phyloP scores from a whole-genome alignment of 2,797 vertebrate genomes.

The Protonibea diacanthus region DNA sequence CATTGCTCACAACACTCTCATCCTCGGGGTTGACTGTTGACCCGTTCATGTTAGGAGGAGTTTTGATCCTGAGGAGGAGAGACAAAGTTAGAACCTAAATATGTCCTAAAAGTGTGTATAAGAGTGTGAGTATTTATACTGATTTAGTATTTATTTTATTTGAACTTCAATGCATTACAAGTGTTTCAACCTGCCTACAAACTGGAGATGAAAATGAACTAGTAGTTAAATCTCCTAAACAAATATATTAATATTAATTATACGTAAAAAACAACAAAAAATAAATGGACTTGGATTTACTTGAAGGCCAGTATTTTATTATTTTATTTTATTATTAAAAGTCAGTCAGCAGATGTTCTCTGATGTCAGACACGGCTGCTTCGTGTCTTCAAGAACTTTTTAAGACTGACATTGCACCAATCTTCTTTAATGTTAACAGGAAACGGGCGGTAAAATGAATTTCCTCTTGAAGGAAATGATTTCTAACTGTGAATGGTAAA shows the following conservation, averaged over 20 bases:
- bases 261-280: too few relatives aligned
- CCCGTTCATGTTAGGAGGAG: not conserved
- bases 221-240: too few relatives aligned
- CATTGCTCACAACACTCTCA: conserved; percentile 67
- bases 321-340: not conserved
- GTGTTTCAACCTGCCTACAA: not conserved
- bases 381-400: too few relatives aligned
- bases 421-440: not conserved
- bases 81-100: not conserved
- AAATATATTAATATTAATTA: too few relatives aligned
- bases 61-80: conserved; percentile 32
- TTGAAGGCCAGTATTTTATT: too few relatives aligned
- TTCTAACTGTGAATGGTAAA: not conserved
- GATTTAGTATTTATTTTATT: not conserved
- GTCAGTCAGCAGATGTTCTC: not conserved
- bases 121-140: not conserved
- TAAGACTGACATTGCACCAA: not conserved
- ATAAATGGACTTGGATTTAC: too few relatives aligned
- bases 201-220: not conserved
- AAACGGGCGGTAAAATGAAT: not conserved
- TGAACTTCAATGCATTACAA: too few relatives aligned
- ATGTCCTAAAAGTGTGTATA: not conserved
- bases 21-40: fast-evolving
- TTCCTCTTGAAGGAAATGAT: conserved; percentile 10
- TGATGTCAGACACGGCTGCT: too few relatives aligned